Conservation (phyloP, 2,888 invertebrate genomes). For the Drosophila prolongata region DNA sequence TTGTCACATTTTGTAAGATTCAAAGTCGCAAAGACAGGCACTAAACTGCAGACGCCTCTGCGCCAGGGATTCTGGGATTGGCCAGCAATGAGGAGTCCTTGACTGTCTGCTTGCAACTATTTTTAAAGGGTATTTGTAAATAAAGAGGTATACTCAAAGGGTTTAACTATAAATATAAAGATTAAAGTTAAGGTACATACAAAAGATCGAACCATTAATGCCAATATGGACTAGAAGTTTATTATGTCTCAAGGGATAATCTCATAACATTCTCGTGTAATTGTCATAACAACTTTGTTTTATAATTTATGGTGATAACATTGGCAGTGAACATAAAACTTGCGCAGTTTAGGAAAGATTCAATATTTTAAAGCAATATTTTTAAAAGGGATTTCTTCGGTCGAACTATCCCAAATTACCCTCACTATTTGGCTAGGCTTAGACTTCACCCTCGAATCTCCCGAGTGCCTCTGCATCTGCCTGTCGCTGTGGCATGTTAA, state of each 20-base stretch:
- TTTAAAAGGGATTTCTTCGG: not conserved
- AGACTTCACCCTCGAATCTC: conserved; percentile 15
- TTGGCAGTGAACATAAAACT: too few relatives aligned
- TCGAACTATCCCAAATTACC: conserved; percentile 11
- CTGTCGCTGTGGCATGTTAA: conserved; percentile 49
- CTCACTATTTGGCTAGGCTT: conserved; percentile 43
- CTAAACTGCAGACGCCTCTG: conserved; percentile 65
- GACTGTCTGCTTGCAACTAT: conserved; percentile 59
- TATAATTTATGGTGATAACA: too few relatives aligned
- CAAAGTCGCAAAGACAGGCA: conserved; percentile 30
- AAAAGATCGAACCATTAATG: too few relatives aligned
- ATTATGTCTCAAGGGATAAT: too few relatives aligned
- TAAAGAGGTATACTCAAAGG: conserved; percentile 36
- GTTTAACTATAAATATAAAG: not conserved
- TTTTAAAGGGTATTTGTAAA: conserved; percentile 37
- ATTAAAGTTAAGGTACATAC: too few relatives aligned
- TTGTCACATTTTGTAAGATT: conserved; percentile 76
- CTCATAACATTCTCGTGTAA: too few relatives aligned
- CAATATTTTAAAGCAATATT: too few relatives aligned
- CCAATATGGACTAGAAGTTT: too few relatives aligned
- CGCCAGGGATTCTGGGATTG: conserved; percentile 55
- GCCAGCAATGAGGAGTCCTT: conserved; percentile 59
- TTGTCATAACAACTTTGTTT: too few relatives aligned
- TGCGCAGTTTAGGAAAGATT: not conserved
- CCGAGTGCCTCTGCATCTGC: conserved; percentile 1